Base-by-base conservation (phyloP, 2,888 invertebrate genomes). In the Hymenopus coronatus region DNA sequence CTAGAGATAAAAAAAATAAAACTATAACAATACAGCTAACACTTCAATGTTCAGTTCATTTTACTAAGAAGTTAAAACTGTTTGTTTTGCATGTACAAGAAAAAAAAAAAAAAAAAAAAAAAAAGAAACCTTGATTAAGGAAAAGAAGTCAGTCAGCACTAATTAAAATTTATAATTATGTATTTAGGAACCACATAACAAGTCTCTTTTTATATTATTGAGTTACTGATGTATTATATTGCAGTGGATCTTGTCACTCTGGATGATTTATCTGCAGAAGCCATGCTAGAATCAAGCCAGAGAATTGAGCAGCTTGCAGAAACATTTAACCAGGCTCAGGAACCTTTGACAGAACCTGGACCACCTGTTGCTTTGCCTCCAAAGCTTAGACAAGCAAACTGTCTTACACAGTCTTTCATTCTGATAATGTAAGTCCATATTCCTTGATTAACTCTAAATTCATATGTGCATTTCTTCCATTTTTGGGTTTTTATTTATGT, bases 271-370 rank as follows among this genome's bases (percentile, higher is more conserved):
- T 98, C 98, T 6, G 97, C 98, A 4, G 99, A 99, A 92, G 98
- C 99, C 33, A 97, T 98, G 96, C 93, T 98, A 89, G 99, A 99
- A 93, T 99, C 98, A 0, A 98, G 98, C 14, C 98, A 98, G 90
- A 95, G 99, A 91, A 98, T 99, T 91, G 98, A 98, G 92, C 97
- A 98, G 90, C 93, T 99, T 83, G 97, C 97, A 3, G 97, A 97
- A 91, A 95, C 98, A 89, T 97, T 97, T 92, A 95, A 96, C 91
- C 95, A 96, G 82, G 95, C 97, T 91, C 95, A 96, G 91, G 93
- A 95, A 91, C 94, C 95, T 0, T 92, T 96, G 89, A 94, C 94
- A 85, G 96, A 96, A 92, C 96, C 96, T 9, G 98, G 98, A 1
- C 96, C 98, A 82, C 98, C 98, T 0, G 96, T 97, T 9, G 95